A percentile compares a stretch with the other conserved stretches of the same genome.
These are phyloP conservation scores for Acarapis woodi DNA, from an alignment of 1,140 invertebrate genomes.

Conservation along the genomic window DNA sequence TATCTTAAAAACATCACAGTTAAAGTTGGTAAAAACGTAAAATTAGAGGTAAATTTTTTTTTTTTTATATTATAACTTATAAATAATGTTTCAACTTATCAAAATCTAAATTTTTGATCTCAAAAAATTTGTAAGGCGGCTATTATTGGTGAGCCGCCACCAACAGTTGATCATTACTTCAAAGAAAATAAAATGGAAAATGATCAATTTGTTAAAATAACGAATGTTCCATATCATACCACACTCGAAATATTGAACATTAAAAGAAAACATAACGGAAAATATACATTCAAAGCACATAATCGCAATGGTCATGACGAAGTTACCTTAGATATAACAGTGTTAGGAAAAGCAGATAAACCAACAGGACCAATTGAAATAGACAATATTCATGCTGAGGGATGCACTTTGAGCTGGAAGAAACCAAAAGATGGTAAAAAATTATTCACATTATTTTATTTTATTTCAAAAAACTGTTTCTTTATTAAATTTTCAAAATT, in stretches of 20 bases:
- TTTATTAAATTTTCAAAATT: too few species aligned
- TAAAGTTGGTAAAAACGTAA: conserved; percentile 44
- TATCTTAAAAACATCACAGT: conserved; percentile 32
- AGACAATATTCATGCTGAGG: conserved; percentile 62
- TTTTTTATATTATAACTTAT: too few species aligned
- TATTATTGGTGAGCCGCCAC: conserved; percentile 81
- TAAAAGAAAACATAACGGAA: conserved; percentile 63
- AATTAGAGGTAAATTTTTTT: conserved; percentile 70
- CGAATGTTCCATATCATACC: conserved; percentile 76
- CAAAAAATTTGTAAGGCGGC: too few species aligned
- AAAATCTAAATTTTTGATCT: too few species aligned
- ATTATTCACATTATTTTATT: too few species aligned
- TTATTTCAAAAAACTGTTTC: too few species aligned
- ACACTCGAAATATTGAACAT: conserved; percentile 75
- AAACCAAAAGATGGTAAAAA: conserved; percentile 36
- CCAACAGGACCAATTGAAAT: conserved; percentile 64
- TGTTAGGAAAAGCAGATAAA: conserved; percentile 36
- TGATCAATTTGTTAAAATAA: conserved; percentile 60
- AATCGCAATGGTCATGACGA: conserved; percentile 17
- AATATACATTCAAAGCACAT: conserved; percentile 54
- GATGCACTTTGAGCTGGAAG: conserved; percentile 72
- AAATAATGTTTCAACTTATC: too few species aligned
- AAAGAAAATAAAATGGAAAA: conserved; percentile 18
- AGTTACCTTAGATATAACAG: conserved; percentile 24
- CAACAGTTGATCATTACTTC: conserved; percentile 37